These are phyloP conservation scores for Brienomyrus longianalis DNA, from an alignment of 2,113 vertebrate genomes.

Conservation along the genomic window DNA sequence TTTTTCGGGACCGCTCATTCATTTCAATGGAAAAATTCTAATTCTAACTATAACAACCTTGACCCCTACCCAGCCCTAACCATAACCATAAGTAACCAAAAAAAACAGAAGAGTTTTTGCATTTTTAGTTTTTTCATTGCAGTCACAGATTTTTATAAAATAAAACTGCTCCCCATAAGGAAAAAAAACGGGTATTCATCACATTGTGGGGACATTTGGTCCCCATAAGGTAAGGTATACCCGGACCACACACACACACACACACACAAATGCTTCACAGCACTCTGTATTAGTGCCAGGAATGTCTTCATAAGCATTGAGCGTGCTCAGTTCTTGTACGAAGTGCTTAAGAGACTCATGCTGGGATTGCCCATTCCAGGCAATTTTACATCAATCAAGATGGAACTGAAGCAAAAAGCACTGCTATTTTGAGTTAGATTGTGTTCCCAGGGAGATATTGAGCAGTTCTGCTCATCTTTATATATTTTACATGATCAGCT, in stretches of 20 bases:
- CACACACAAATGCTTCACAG: neutral
- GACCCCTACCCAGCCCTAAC: neutral
- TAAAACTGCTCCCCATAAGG: neutral
- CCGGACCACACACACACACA: neutral
- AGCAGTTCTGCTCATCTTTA: neutral
- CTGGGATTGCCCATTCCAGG: neutral
- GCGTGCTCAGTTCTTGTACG: neutral
- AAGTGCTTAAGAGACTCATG: neutral
- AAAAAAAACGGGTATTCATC: neutral
- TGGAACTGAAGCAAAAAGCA: neutral
- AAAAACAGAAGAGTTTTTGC: neutral
- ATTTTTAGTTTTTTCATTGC: neutral
- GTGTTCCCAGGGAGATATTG: neutral
- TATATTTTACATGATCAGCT: neutral
- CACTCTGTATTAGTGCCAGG: neutral
- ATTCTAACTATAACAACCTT: neutral
- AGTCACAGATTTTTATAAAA: neutral
- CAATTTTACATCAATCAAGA: constrained; percentile 2
- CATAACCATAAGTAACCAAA: neutral
- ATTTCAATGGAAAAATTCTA: neutral
- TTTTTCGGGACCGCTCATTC: neutral
- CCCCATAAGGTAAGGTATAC: too few relatives aligned
- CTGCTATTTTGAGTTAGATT: neutral
- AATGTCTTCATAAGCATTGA: neutral
- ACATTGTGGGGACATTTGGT: too few relatives aligned